A percentile compares a stretch with the other conserved stretches of the same genome.
Conservation (phyloP, 1,140 invertebrate genomes). For the Asbolus verrucosus region DNA sequence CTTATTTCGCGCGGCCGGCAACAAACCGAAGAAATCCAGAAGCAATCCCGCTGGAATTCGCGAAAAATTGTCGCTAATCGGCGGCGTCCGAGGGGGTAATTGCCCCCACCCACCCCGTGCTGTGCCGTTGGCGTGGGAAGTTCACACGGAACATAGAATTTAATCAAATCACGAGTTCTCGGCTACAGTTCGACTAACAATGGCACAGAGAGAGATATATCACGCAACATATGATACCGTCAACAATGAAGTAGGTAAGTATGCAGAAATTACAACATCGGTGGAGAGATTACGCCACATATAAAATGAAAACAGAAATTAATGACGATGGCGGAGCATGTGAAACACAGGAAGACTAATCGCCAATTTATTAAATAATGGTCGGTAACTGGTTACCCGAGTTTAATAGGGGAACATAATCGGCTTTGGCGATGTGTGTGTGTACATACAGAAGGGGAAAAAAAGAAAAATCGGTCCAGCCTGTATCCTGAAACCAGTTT, state of each 20-base stretch:
- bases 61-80: too few relatives aligned
- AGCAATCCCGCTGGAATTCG: too few relatives aligned
- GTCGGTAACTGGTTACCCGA: not conserved
- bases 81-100: too few relatives aligned
- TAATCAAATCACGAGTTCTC: conserved; percentile 28
- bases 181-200: conserved; percentile 7
- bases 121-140: conserved; percentile 6
- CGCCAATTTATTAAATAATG: conserved; percentile 19
- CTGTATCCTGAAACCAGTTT: too few relatives aligned
- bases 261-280: not conserved
- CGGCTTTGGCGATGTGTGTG: not conserved
- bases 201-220: conserved; percentile 24
- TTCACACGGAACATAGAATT: conserved; percentile 2
- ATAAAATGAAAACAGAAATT: conserved; percentile 14
- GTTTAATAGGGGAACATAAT: not conserved
- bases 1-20: too few relatives aligned
- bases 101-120: not conserved
- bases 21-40: too few relatives aligned
- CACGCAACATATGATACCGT: conserved; percentile 27
- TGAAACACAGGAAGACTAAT: not conserved
- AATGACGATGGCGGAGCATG: not conserved
- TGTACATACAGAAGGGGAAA: too few relatives aligned
- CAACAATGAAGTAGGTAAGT: conserved; percentile 25
- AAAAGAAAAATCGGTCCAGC: too few relatives aligned
- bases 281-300: not conserved